A percentile compares a stretch with the other conserved stretches of the same genome.
Evolutionary conservation across 2,113 vertebrate species (phyloP).

Genomic region (Marmota flaviventris): DNA sequence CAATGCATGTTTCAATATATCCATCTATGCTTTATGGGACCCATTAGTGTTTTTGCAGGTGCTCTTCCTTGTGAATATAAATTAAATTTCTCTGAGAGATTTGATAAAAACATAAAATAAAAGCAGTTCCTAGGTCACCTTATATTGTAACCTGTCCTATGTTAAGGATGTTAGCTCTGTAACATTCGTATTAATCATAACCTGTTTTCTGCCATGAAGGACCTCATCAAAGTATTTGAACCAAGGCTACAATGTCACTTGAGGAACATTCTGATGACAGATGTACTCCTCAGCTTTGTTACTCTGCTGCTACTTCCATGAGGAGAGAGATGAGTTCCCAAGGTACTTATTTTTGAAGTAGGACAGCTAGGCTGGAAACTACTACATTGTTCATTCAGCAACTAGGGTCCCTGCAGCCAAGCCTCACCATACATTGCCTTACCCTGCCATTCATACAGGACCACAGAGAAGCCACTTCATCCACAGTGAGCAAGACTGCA

Average conservation of each 20-base stretch:
- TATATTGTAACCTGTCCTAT: conserved; percentile 22
- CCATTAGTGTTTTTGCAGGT: background rate
- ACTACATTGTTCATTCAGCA: background rate
- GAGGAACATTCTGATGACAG: conserved; percentile 62
- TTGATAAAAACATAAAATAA: conserved; percentile 55
- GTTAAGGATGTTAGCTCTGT: conserved; percentile 3
- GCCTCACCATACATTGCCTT: background rate
- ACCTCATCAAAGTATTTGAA: conserved; percentile 45
- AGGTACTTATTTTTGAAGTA: background rate
- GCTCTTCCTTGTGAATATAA: conserved; percentile 43
- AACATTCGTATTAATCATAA: conserved; percentile 62
- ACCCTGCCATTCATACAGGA: background rate
- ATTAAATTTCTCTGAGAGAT: background rate
- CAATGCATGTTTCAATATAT: background rate
- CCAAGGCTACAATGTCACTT: conserved; percentile 19
- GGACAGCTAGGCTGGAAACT: background rate
- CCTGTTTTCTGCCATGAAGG: conserved; percentile 49
- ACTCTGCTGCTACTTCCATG: background rate
- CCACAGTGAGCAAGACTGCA: background rate
- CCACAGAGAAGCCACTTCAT: background rate
- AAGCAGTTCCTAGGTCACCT: background rate
- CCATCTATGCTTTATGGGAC: background rate
- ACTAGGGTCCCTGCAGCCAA: background rate
- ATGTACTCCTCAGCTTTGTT: conserved; percentile 39
- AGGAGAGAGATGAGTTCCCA: conserved; percentile 14